A percentile compares a stretch with the other conserved stretches of the same genome.
Conservation (phyloP, 2,888 invertebrate genomes). For the Catonia carolina region DNA sequence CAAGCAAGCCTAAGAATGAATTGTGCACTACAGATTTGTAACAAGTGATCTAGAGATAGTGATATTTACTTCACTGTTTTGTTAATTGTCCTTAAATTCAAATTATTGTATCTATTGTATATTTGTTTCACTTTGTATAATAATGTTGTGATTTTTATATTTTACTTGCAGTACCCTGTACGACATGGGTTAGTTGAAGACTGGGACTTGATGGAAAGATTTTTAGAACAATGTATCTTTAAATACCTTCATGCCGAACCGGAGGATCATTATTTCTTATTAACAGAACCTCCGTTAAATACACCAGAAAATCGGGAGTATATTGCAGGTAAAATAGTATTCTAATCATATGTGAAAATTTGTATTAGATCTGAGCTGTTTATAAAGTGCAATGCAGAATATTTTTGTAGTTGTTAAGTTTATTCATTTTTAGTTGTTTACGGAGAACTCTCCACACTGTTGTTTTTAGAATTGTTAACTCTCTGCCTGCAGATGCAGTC, state of each 20-base stretch:
- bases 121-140: too few species aligned
- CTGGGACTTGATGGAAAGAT: conserved; percentile 99
- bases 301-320: conserved; percentile 98
- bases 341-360: too few species aligned
- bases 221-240: conserved; percentile 97
- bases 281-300: conserved; percentile 98
- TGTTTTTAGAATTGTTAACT: too few species aligned
- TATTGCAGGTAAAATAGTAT: conserved; percentile 59
- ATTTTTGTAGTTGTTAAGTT: background rate
- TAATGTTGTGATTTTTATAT: background rate
- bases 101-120: too few species aligned
- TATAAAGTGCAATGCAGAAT: background rate
- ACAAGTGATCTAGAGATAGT: too few species aligned
- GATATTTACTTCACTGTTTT: too few species aligned
- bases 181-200: conserved; percentile 98
- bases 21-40: too few species aligned
- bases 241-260: conserved; percentile 98
- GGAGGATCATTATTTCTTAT: conserved; percentile 96
- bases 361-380: background rate
- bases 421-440: background rate
- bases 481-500: too few species aligned
- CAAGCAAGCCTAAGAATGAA: too few species aligned
- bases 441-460: too few species aligned
- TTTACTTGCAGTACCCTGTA: conserved; percentile 76
- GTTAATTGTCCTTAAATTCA: too few species aligned